phyloP scores from a whole-genome alignment of 2,797 vertebrate species.

The Chromobotia macracanthus region DNA sequence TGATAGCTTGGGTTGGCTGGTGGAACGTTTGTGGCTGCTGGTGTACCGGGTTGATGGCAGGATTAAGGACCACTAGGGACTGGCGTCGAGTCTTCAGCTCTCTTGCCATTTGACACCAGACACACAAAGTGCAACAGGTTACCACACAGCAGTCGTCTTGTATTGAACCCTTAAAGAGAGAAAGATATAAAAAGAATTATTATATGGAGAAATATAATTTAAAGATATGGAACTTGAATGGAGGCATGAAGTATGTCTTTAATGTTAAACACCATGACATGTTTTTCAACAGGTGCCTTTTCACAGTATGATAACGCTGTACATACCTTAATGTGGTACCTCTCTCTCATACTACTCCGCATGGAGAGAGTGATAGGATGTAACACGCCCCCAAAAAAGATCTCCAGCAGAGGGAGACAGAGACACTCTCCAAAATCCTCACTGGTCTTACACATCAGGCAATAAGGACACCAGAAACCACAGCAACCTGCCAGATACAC shows the following conservation, averaged over 20 bases:
- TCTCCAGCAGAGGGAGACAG: constrained; percentile 68
- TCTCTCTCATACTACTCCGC: constrained; percentile 64
- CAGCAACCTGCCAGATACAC: constrained; percentile 62
- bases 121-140: constrained; percentile 49
- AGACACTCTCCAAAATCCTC: constrained; percentile 67
- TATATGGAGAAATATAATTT: no score
- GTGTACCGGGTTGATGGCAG: constrained; percentile 5
- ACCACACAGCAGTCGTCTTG: constrained; percentile 58
- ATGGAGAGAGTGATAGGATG: constrained; percentile 52
- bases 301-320: neutral
- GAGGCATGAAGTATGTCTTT: no score
- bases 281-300: no score
- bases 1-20: neutral
- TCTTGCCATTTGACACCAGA: constrained; percentile 67
- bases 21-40: neutral
- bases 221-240: neutral
- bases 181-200: neutral
- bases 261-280: no score
- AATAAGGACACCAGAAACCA: constrained; percentile 65
- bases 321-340: constrained; percentile 64
- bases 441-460: constrained; percentile 62
- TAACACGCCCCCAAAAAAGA: neutral
- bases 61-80: constrained; percentile 40
- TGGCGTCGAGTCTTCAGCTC: constrained; percentile 53
- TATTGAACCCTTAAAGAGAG: constrained; percentile 58